phyloP scores from a whole-genome alignment of 2,797 vertebrate species.

The Rhinichthys osculus region DNA sequence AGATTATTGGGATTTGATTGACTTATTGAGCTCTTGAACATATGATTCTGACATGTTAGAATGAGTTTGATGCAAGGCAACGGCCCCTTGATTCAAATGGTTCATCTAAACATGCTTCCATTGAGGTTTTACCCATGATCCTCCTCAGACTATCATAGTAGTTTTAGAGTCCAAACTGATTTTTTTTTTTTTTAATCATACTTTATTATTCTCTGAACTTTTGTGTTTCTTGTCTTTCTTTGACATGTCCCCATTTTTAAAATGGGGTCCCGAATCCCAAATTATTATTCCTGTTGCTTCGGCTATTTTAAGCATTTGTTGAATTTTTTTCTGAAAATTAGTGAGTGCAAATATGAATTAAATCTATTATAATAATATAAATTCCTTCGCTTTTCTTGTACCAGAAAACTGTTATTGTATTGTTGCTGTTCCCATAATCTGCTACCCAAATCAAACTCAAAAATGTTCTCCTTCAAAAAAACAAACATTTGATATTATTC shows the following conservation, averaged over 20 bases:
- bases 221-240: conserved; percentile 5
- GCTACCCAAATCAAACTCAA: background rate
- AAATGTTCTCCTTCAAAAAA: conserved; percentile 4
- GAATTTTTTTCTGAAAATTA: background rate
- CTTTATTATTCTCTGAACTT: background rate
- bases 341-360: conserved; percentile 1
- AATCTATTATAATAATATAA: background rate
- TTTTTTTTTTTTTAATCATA: background rate
- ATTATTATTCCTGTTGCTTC: conserved; percentile 13
- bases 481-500: conserved; percentile 33
- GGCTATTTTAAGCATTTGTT: conserved; percentile 11
- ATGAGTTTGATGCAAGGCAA: conserved; percentile 5
- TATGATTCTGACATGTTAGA: background rate
- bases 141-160: background rate
- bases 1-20: background rate
- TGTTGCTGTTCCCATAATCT: conserved; percentile 10
- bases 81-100: background rate
- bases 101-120: background rate
- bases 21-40: background rate
- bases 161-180: conserved; percentile 3
- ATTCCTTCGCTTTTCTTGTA: conserved; percentile 20
- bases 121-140: background rate
- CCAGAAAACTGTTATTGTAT: conserved; percentile 8
- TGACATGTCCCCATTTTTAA: conserved; percentile 1
- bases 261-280: background rate